phyloP scores from a whole-genome alignment of 2,113 vertebrate genomes.

The Serinus canaria region DNA sequence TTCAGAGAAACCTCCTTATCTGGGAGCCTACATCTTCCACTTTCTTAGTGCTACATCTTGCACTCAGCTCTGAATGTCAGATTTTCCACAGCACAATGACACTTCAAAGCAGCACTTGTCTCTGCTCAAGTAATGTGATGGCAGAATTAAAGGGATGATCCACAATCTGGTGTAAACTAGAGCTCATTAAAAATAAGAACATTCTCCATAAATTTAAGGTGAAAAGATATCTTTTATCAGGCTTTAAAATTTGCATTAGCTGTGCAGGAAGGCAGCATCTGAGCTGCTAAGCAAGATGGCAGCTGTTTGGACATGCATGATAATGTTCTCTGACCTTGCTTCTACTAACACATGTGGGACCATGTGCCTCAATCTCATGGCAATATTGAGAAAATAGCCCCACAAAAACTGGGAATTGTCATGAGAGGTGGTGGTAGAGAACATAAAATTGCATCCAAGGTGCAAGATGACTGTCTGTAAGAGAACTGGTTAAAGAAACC shows the following conservation, averaged over 20 bases:
- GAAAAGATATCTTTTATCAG: conserved; percentile 57
- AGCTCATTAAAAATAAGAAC: conserved; percentile 63
- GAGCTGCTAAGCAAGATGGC: conserved; percentile 51
- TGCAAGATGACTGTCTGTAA: background rate
- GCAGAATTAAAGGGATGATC: conserved; percentile 58
- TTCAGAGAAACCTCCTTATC: conserved; percentile 14
- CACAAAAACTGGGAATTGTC: background rate
- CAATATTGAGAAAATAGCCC: background rate
- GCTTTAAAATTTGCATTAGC: conserved; percentile 58
- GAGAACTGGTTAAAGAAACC: background rate
- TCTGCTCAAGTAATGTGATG: conserved; percentile 44
- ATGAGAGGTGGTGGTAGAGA: background rate
- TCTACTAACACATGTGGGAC: conserved; percentile 21
- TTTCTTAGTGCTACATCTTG: conserved; percentile 41
- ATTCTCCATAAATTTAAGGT: conserved; percentile 50
- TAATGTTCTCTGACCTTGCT: conserved; percentile 30
- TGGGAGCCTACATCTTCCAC: conserved; percentile 9
- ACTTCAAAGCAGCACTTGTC: conserved; percentile 63
- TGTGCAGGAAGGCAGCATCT: conserved; percentile 46
- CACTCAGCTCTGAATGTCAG: conserved; percentile 22
- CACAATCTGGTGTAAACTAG: conserved; percentile 61
- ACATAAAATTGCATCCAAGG: background rate
- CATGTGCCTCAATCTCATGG: background rate
- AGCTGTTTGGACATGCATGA: conserved; percentile 35
- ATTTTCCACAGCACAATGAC: conserved; percentile 55